These are phyloP conservation scores for Rhynchophorus ferrugineus DNA, from an alignment of 1,140 invertebrate genomes.

Conservation along the genomic window DNA sequence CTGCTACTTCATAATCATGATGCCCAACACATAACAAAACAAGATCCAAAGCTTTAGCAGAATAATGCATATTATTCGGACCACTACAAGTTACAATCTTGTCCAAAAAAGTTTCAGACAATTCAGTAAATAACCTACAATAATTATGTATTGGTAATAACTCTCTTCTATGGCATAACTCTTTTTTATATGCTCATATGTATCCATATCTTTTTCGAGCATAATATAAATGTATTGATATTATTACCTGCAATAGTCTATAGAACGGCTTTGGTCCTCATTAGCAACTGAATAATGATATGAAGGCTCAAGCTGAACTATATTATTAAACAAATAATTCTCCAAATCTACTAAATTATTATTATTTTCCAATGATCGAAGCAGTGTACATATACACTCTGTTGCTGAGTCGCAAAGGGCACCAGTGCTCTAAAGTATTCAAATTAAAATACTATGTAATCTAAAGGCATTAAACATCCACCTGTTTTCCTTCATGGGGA, in stretches of 20 bases:
- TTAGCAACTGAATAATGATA: conserved; percentile 88
- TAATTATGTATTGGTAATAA: not conserved
- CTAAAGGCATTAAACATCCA: not conserved
- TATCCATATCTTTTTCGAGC: too few species aligned
- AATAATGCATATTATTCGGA: conserved; percentile 61
- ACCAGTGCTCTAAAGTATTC: conserved; percentile 39
- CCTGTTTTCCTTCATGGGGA: conserved; percentile 32
- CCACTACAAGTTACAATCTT: conserved; percentile 61
- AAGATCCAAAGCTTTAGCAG: conserved; percentile 80
- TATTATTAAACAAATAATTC: conserved; percentile 70
- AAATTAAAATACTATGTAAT: not conserved
- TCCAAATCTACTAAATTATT: conserved; percentile 60
- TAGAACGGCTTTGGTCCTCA: conserved; percentile 85
- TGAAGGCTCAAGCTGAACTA: conserved; percentile 72
- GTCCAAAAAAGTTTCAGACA: conserved; percentile 84
- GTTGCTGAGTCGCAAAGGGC: conserved; percentile 83
- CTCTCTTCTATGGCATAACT: too few species aligned
- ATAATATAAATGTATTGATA: not conserved
- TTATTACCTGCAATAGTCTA: conserved; percentile 76
- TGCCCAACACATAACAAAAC: conserved; percentile 89
- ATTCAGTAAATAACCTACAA: conserved; percentile 74
- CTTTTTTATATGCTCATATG: too few species aligned
- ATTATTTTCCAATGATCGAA: conserved; percentile 71
- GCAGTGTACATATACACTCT: conserved; percentile 82
- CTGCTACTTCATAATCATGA: conserved; percentile 95